A percentile compares a stretch with the other conserved stretches of the same genome.
phyloP scores from a whole-genome alignment of 64 coral and sea anemone genomes.

The Acropora yongei region DNA sequence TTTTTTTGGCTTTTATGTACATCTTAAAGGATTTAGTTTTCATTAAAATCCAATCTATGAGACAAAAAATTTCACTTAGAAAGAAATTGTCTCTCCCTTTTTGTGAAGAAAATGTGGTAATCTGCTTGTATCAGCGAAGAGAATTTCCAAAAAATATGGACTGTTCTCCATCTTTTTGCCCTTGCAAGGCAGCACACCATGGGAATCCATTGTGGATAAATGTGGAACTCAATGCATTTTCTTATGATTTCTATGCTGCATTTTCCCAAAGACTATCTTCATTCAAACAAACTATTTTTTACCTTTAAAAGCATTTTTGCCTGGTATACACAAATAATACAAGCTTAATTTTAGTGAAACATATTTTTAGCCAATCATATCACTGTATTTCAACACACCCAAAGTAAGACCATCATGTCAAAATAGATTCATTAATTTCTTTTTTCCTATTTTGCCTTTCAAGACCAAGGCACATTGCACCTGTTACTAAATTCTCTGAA shows the following conservation, averaged over 20 bases:
- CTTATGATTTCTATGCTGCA: too few species aligned
- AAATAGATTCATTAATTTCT: constrained; percentile 56
- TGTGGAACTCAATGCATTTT: not conserved
- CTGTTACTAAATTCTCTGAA: constrained; percentile 22
- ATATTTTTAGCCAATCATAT: constrained; percentile 20
- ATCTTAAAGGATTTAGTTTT: not conserved
- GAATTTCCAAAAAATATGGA: not conserved
- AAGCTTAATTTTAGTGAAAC: constrained; percentile 49
- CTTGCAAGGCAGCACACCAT: not conserved
- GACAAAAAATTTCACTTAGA: not conserved
- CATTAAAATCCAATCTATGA: not conserved
- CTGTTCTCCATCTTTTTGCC: not conserved
- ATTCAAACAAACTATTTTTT: constrained; percentile 3
- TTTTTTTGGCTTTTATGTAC: not conserved
- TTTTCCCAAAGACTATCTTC: not conserved
- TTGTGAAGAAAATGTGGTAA: constrained; percentile 11
- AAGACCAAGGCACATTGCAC: not conserved
- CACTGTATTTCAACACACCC: constrained; percentile 3
- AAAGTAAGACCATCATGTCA: constrained; percentile 14
- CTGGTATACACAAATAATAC: constrained; percentile 21
- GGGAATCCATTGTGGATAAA: constrained; percentile 20
- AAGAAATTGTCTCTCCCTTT: not conserved
- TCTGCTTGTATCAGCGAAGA: not conserved
- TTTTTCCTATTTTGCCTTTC: not conserved
- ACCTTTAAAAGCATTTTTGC: not conserved